Evolutionary conservation across 2,113 vertebrate species (phyloP), one percentile per base, ranked within the genome.

Genomic region (Anser cygnoides): DNA sequence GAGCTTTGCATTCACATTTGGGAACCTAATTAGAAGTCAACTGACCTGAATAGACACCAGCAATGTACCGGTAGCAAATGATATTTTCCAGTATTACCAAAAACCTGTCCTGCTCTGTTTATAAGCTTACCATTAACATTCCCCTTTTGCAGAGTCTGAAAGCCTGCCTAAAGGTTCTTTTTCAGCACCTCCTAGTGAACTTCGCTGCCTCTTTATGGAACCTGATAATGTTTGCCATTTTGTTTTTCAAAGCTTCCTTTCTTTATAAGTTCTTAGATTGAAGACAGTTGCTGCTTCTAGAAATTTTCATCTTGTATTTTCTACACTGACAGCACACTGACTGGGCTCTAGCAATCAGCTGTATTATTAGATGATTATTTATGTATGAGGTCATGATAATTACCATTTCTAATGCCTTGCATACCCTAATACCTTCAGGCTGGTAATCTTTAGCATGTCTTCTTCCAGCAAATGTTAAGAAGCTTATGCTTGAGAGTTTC

Each of bases 291-390:
- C 71, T 41, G 33, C 89, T 91, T 91, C 66, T 70, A 76, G 74
- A 91, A 71, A 54, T 84, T 76, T 84, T 73, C 35, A 65, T 76
- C 67, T 55, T 87, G 25, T 87, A 62, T 79, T 81, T 84, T 49
- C 78, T 82, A 58, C 66, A 54, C 73, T 87, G 95, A 90, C 86
- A 95, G 89, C 70, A 85, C 50, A 71, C 80, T 67, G 87, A 52
- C 80, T 89, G 89, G 55, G 49, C 68, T 89, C 33, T 61, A 67
- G 83, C 92, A 96, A 91, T 95, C 89, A 96, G 63, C 90, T 84
- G 76, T 79, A 44, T 93, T 92, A 94, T 95, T 94, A 94, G 91
- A 93, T 95, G 89, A 93, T 93, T 96, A 92, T 93, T 96, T 95
- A 93, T 93, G 84, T 93, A 96, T 94, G 95, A 97, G 74, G 93